Percentiles rank a stretch among this genome's conserved stretches.
Conservation (phyloP, 2,888 invertebrate species). For the Coelogynopora nodosa region DNA sequence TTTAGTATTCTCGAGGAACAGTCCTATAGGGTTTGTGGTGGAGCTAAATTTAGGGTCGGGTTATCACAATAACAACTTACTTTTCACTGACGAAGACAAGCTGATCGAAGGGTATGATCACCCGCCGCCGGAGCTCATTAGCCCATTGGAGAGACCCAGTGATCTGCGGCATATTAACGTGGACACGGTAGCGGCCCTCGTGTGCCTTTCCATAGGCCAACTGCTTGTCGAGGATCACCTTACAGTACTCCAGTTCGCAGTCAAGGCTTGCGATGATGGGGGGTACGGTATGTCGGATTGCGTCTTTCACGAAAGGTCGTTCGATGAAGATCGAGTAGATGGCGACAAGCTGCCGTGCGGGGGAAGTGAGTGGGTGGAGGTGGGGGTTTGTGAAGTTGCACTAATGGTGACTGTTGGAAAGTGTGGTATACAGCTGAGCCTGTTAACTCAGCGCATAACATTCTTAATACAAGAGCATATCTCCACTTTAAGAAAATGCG, state of each 20-base stretch:
- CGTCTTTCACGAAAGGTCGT: slow-evolving; percentile 26
- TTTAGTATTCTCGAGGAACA: too few relatives aligned
- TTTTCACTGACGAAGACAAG: slow-evolving; percentile 6
- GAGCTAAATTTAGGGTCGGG: background rate
- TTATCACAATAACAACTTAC: slow-evolving; percentile 32
- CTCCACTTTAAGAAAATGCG: too few relatives aligned
- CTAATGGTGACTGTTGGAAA: too few relatives aligned
- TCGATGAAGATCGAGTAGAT: slow-evolving; percentile 36
- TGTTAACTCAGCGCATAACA: too few relatives aligned
- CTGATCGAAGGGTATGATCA: slow-evolving; percentile 1
- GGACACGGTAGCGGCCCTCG: background rate
- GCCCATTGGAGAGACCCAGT: slow-evolving; percentile 39
- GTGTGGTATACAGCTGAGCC: too few relatives aligned
- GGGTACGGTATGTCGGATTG: background rate
- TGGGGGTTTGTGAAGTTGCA: background rate
- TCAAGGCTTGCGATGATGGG: background rate
- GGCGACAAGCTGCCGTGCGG: slow-evolving; percentile 26
- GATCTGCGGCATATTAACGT: slow-evolving; percentile 30
- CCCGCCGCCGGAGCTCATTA: background rate
- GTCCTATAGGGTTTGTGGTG: background rate
- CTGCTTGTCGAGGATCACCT: slow-evolving; percentile 32
- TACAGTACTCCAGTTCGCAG: slow-evolving; percentile 16
- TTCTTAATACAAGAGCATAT: too few relatives aligned
- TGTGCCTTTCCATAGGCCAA: background rate
- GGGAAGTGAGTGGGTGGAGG: background rate